phyloP scores from a whole-genome alignment of 2,797 vertebrate species.

The Pteronotus mesoamericanus region DNA sequence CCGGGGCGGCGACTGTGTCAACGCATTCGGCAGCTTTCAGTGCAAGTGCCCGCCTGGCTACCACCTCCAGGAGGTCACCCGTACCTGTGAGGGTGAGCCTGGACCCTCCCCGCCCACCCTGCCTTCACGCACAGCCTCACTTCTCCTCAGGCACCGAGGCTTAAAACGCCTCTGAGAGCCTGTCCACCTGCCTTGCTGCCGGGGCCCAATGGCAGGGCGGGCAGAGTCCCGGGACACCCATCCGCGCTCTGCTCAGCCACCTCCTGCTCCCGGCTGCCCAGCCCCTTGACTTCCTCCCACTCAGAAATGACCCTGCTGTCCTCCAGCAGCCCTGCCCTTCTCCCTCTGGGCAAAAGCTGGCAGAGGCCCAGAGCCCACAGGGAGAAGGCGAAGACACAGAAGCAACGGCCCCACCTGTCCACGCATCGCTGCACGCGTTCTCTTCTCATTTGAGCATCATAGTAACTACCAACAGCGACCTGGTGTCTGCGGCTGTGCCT shows the following conservation, averaged over 20 bases:
- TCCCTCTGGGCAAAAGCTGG: background rate
- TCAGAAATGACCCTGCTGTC: background rate
- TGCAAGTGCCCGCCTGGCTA: constrained; percentile 94
- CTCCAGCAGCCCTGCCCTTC: background rate
- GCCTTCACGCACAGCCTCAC: background rate
- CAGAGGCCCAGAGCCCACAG: background rate
- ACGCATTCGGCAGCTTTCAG: constrained; percentile 97
- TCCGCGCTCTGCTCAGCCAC: no score
- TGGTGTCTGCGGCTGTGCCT: background rate
- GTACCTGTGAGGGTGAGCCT: constrained; percentile 92
- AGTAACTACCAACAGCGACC: background rate
- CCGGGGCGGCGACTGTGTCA: constrained; percentile 93
- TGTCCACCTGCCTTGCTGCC: background rate
- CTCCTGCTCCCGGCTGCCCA: background rate
- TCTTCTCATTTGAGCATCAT: background rate
- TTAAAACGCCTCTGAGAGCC: accelerated
- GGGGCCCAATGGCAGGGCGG: no score
- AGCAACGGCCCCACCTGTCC: background rate
- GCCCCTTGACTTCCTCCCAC: background rate
- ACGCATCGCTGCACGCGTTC: background rate
- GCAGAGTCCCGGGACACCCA: background rate
- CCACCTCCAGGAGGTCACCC: constrained; percentile 90
- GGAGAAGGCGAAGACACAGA: background rate
- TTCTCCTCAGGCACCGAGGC: background rate
- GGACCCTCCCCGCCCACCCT: background rate